Evolutionary conservation across 2,888 invertebrate genomes (phyloP).

Genomic region (Eremobia ochroleuca): DNA sequence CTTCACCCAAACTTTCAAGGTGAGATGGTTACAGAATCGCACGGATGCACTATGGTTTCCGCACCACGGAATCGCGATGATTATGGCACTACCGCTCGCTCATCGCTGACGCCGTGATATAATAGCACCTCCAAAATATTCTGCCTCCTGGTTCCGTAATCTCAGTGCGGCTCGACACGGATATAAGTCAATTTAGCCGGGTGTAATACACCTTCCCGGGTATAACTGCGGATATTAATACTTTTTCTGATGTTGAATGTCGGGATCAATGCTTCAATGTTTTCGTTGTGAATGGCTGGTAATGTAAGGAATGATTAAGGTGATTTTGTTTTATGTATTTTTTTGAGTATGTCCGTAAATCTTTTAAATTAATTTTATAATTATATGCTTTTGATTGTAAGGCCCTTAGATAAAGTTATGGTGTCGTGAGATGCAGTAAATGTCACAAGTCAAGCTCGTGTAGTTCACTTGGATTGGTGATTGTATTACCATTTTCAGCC

Average conservation of each 20-base stretch:
- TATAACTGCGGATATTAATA: slow-evolving; percentile 69
- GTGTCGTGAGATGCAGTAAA: neutral
- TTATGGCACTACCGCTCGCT: neutral
- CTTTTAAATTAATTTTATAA: neutral
- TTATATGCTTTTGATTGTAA: neutral
- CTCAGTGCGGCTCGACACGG: slow-evolving; percentile 75
- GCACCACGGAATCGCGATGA: neutral
- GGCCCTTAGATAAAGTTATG: neutral
- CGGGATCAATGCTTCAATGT: slow-evolving; percentile 47
- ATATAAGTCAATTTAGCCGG: slow-evolving; percentile 81
- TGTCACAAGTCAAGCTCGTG: neutral
- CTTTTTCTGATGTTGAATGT: slow-evolving; percentile 66
- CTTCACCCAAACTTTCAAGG: too few relatives aligned
- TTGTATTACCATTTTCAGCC: neutral
- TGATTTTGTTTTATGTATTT: neutral
- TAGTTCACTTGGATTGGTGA: neutral
- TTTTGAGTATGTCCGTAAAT: too few relatives aligned
- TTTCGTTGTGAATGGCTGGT: slow-evolving; percentile 20
- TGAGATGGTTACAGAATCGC: too few relatives aligned
- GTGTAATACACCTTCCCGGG: slow-evolving; percentile 75
- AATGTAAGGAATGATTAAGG: neutral
- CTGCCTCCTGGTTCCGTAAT: slow-evolving; percentile 63
- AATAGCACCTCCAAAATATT: slow-evolving; percentile 2
- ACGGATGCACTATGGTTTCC: neutral
- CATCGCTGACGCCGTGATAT: neutral